Conservation (phyloP, 2,797 vertebrate species). For the Diceros bicornis region DNA sequence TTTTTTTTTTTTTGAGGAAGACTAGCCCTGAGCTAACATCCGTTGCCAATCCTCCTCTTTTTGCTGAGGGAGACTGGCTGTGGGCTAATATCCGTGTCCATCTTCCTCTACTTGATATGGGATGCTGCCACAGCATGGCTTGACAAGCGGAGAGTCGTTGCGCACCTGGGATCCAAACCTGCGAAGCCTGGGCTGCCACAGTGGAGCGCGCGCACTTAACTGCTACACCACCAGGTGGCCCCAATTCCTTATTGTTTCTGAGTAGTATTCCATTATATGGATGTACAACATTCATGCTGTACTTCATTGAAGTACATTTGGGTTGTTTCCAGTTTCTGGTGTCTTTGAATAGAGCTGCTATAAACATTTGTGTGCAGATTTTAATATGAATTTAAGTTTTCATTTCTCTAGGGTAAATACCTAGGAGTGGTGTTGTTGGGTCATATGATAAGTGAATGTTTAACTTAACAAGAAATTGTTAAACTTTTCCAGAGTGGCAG, state of each 20-base stretch:
- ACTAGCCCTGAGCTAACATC: no score
- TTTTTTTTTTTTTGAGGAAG: no score
- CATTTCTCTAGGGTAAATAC: constrained; percentile 30
- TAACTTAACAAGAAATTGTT: constrained; percentile 14
- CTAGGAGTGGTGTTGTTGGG: neutral
- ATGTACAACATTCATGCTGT: neutral
- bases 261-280: neutral
- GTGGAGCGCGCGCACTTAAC: no score
- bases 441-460: neutral
- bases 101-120: no score
- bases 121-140: no score
- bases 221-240: no score
- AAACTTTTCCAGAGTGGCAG: neutral
- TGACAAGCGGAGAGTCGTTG: no score
- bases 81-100: no score
- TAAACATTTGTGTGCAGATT: constrained; percentile 11
- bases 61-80: no score
- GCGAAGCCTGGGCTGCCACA: no score
- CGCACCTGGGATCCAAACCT: no score
- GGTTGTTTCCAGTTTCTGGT: neutral
- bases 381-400: neutral
- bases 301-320: neutral
- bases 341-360: neutral
- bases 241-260: constrained; percentile 25
- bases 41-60: no score